A percentile compares a stretch with the other conserved stretches of the same genome.
These are phyloP conservation scores for Panagrolaimus sp. DNA, from an alignment of 1,140 invertebrate genomes.

Conservation along the genomic window DNA sequence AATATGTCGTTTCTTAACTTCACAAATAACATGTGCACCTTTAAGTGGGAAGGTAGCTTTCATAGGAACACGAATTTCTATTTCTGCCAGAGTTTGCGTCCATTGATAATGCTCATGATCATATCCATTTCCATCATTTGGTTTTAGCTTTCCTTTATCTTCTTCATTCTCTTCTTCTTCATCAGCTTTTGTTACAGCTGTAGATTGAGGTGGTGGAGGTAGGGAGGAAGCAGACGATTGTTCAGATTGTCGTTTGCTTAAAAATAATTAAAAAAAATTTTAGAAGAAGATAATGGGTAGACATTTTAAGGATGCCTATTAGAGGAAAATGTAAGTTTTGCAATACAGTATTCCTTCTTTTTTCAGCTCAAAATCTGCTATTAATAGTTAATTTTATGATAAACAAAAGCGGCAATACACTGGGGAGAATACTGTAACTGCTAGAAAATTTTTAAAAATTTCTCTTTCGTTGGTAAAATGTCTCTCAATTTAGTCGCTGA, in stretches of 20 bases:
- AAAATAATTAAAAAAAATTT: not conserved
- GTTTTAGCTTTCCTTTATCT: constrained; percentile 66
- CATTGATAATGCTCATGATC: constrained; percentile 77
- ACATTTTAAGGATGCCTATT: no score
- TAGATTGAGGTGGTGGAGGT: not conserved
- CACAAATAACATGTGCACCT: constrained; percentile 76
- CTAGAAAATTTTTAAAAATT: no score
- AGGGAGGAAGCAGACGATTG: no score
- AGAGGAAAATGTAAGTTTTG: no score
- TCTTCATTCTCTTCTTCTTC: constrained; percentile 28
- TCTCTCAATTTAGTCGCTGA: no score
- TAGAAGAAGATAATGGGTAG: not conserved
- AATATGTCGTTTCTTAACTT: constrained; percentile 74
- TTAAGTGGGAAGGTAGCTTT: constrained; percentile 71
- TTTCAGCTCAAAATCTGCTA: no score
- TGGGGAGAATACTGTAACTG: no score
- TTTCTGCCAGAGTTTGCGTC: constrained; percentile 90
- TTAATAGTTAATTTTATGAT: no score
- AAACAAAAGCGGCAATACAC: no score
- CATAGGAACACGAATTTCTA: constrained; percentile 81
- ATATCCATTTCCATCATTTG: constrained; percentile 90
- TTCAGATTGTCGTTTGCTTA: not conserved
- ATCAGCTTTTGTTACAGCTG: not conserved
- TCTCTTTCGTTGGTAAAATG: no score
- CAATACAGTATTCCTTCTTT: no score